A percentile compares a stretch with the other conserved stretches of the same genome.
Evolutionary conservation across 2,888 invertebrate species (phyloP).

Genomic region (Disparrhopalites patrizii): DNA sequence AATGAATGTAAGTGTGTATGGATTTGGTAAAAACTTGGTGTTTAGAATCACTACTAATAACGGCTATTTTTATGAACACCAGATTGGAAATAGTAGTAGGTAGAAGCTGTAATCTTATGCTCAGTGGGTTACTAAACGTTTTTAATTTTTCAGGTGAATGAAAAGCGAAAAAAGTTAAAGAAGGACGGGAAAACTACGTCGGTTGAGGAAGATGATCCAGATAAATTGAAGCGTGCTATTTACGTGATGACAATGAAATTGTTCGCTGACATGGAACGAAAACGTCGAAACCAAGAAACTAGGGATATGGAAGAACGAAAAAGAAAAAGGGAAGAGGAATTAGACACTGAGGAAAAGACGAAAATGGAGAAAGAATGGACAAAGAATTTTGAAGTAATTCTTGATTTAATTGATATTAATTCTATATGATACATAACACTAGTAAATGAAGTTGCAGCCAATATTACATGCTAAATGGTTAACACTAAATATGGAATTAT

Average conservation of each 20-base stretch:
- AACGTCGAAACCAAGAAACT: slow-evolving; percentile 77
- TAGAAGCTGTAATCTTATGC: neutral
- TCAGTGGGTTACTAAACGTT: neutral
- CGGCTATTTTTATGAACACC: too few relatives aligned
- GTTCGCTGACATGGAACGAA: slow-evolving; percentile 92
- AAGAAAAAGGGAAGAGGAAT: slow-evolving; percentile 86
- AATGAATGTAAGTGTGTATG: slow-evolving; percentile 75
- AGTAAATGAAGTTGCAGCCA: neutral
- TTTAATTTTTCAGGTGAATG: slow-evolving; percentile 64
- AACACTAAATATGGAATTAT: too few relatives aligned
- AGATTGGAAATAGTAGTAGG: neutral
- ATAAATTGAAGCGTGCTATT: slow-evolving; percentile 73
- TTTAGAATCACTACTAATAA: too few relatives aligned
- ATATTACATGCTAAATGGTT: too few relatives aligned
- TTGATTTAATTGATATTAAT: neutral
- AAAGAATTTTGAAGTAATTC: slow-evolving; percentile 87
- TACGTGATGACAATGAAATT: slow-evolving; percentile 99
- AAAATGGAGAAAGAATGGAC: slow-evolving; percentile 95
- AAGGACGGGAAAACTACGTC: slow-evolving; percentile 71
- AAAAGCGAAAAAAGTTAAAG: slow-evolving; percentile 88
- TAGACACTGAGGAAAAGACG: slow-evolving; percentile 84
- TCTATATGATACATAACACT: neutral
- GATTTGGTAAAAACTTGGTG: neutral
- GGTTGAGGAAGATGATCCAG: slow-evolving; percentile 66
- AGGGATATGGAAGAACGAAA: slow-evolving; percentile 91